Conservation (phyloP, 2,888 invertebrate genomes). For the Mycalesis mineus region DNA sequence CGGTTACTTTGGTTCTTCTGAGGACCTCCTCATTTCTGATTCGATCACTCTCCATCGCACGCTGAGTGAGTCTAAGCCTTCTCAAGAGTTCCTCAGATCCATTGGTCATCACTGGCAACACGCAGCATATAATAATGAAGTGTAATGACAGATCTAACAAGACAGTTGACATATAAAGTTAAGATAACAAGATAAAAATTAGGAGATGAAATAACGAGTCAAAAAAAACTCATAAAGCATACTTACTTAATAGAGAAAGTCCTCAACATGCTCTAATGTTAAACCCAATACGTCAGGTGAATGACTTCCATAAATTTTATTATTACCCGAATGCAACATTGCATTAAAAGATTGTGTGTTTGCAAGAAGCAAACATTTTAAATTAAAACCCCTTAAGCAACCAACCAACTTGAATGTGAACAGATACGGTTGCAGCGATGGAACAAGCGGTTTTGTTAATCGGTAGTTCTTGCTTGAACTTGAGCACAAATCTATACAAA, state of each 20-base stretch:
- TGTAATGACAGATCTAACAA: too few relatives aligned
- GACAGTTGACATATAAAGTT: background rate
- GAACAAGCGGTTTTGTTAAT: background rate
- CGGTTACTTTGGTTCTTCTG: too few relatives aligned
- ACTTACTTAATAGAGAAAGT: constrained; percentile 25
- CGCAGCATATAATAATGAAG: too few relatives aligned
- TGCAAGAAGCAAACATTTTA: too few relatives aligned
- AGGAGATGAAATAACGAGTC: background rate
- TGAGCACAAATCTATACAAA: too few relatives aligned
- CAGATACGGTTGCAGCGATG: background rate
- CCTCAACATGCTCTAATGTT: constrained; percentile 15
- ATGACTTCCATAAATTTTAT: constrained; percentile 29
- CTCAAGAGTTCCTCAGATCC: too few relatives aligned
- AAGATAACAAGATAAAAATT: background rate
- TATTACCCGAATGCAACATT: constrained; percentile 33
- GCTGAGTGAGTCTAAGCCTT: too few relatives aligned
- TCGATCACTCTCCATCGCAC: too few relatives aligned
- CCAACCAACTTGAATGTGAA: too few relatives aligned
- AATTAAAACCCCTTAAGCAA: too few relatives aligned
- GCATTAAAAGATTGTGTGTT: constrained; percentile 27
- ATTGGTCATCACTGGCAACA: too few relatives aligned
- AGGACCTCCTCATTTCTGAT: too few relatives aligned
- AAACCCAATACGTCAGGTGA: constrained; percentile 25
- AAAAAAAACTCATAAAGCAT: constrained; percentile 1
- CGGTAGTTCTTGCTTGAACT: background rate